A percentile compares a stretch with the other conserved stretches of the same genome.
phyloP scores from a whole-genome alignment of 1,140 invertebrate genomes.

The Bombus cullumanus region DNA sequence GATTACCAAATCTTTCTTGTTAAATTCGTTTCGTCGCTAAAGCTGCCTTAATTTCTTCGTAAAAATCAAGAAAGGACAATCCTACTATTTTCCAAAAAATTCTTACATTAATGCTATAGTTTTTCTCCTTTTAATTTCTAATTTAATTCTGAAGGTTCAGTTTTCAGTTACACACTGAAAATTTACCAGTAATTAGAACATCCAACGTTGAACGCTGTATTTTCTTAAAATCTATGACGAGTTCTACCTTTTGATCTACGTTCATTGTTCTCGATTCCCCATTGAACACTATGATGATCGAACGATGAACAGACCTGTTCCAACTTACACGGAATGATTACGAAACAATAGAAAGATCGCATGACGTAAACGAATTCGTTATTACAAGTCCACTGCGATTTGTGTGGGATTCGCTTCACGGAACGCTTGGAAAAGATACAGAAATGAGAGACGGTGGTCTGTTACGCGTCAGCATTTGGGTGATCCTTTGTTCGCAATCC shows the following conservation, averaged over 20 bases:
- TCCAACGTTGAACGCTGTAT: too few relatives aligned
- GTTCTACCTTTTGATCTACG: neutral
- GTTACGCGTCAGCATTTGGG: conserved; percentile 44
- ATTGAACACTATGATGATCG: conserved; percentile 58
- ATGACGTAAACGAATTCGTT: conserved; percentile 63
- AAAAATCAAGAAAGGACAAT: too few relatives aligned
- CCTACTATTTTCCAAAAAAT: too few relatives aligned
- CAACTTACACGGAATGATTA: conserved; percentile 16
- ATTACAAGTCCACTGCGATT: conserved; percentile 36
- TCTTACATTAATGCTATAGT: too few relatives aligned
- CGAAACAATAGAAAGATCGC: conserved; percentile 44
- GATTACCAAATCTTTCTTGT: too few relatives aligned
- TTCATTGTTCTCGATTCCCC: conserved; percentile 62
- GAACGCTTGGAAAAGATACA: conserved; percentile 30
- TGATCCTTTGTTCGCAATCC: conserved; percentile 69
- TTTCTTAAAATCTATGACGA: neutral
- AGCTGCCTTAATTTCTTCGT: too few relatives aligned
- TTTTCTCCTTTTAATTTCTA: too few relatives aligned
- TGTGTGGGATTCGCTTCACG: conserved; percentile 11
- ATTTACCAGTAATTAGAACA: too few relatives aligned
- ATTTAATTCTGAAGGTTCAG: neutral
- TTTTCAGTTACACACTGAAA: neutral
- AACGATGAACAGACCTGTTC: conserved; percentile 62
- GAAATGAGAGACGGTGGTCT: neutral
- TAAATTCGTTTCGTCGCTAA: too few relatives aligned